Base-by-base conservation (phyloP, 2,113 vertebrate species). In the Hypocryptadius cinnamomeus region DNA sequence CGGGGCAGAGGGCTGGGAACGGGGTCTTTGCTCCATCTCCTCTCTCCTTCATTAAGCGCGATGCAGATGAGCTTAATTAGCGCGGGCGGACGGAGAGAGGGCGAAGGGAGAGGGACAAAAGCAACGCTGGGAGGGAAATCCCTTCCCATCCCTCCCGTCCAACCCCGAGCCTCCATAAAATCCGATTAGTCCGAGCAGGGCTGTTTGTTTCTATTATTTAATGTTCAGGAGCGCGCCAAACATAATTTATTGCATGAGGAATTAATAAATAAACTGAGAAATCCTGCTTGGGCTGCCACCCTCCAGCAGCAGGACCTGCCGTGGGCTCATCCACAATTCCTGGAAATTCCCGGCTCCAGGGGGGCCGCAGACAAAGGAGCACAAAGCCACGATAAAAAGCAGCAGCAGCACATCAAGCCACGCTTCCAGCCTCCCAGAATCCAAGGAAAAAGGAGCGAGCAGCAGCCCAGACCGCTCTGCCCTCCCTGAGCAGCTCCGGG, bases 41-140 rank as follows among this genome's bases (percentile, higher is more conserved):
- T 50, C 63, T 9, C 66, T 17, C 42, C 1, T 15, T 86, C 13
- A n/a, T 78, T 85, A 79, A 79, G 20, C 33, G 59, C 7, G 1
- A 31, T 22, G 92, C 78, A 27, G 70, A 94, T n/a, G 92, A 95
- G 83, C 50, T 86, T 79, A 91, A 84, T 82, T 68, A 90, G 83
- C 6, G 31, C 79, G 27, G 87, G 64, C 73, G 87, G 85, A 61
- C 48, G 70, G 71, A 57, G 54, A 27, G 33, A 91, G 28, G 42
- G 69, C 42, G 15, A 57, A 40, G 3, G 1, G 73, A 56, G 61
- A 31, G 63, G 22, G 54, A 53, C 27, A 48, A 37, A 61, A 72
- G 65, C 87, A 5, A 79, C n/a, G 37, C 60, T 6, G 47, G 47
- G 5, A 39, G 35, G 37, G 15, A 40, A 90, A 47, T 33, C 53